A percentile compares a stretch with the other conserved stretches of the same genome.
Evolutionary conservation across 1,140 invertebrate genomes (phyloP).

Genomic region (Cataglyphis hispanica): DNA sequence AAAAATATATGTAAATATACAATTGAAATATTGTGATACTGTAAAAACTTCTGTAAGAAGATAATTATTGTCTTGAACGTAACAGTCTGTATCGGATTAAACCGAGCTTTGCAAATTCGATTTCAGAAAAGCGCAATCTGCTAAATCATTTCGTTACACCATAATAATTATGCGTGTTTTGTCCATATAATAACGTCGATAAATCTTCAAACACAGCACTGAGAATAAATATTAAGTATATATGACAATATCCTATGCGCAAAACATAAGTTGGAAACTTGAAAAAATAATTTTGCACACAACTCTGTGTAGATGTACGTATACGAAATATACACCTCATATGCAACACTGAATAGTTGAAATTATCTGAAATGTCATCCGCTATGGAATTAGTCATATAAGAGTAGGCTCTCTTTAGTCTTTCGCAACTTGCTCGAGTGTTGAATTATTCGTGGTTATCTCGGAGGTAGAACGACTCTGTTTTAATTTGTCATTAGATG

Average conservation of each 20-base stretch:
- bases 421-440: conserved; percentile 32
- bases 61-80: conserved; percentile 31
- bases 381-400: conserved; percentile 36
- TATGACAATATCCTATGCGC: background rate
- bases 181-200: conserved; percentile 11
- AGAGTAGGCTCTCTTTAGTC: conserved; percentile 51
- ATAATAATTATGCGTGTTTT: conserved; percentile 11
- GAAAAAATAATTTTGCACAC: conserved; percentile 33
- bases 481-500: conserved; percentile 45
- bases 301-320: conserved; percentile 26
- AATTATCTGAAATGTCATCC: conserved; percentile 52
- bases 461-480: conserved; percentile 62
- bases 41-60: background rate
- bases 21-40: background rate
- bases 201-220: conserved; percentile 31
- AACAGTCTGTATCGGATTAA: background rate
- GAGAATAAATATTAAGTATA: background rate
- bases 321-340: conserved; percentile 50
- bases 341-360: conserved; percentile 8
- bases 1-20: conserved; percentile 12
- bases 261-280: conserved; percentile 29
- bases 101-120: background rate
- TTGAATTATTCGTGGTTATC: conserved; percentile 18
- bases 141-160: conserved; percentile 54
- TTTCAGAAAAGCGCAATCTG: background rate